These are phyloP conservation scores for Malurus leucopterus DNA, from an alignment of 2,797 vertebrate genomes.

Conservation along the genomic window DNA sequence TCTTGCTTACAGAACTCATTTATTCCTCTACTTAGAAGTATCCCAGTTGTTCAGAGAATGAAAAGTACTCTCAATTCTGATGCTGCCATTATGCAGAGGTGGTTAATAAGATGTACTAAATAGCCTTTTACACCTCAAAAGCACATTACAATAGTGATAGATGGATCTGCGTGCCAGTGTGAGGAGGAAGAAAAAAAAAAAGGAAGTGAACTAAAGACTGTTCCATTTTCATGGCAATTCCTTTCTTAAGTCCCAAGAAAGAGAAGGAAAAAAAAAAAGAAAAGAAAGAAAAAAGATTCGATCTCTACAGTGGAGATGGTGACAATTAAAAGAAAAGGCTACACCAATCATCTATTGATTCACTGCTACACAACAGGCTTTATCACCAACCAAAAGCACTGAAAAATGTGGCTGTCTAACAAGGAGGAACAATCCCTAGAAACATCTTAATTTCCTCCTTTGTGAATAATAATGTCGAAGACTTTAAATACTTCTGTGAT, in stretches of 20 bases:
- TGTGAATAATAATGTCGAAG: not conserved
- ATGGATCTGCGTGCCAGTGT: not conserved
- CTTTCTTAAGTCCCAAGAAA: not conserved
- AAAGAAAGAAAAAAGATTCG: rapidly evolving
- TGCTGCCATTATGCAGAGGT: slow-evolving; percentile 14
- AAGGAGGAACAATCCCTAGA: not conserved
- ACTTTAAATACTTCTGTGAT: not conserved
- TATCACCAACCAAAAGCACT: not conserved
- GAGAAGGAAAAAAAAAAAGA: too few relatives aligned
- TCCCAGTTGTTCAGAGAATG: not conserved
- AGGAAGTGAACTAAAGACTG: not conserved
- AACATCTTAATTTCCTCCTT: slow-evolving; percentile 15
- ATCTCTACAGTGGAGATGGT: not conserved
- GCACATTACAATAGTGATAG: not conserved
- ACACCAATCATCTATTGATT: slow-evolving; percentile 27
- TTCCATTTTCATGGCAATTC: not conserved
- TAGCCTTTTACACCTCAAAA: slow-evolving; percentile 31
- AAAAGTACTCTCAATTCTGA: slow-evolving; percentile 10
- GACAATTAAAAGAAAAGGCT: slow-evolving; percentile 43
- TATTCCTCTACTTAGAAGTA: slow-evolving; percentile 4
- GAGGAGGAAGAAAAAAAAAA: not conserved
- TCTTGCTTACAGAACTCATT: slow-evolving; percentile 19
- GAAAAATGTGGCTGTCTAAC: slow-evolving; percentile 3
- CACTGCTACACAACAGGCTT: not conserved
- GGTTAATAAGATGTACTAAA: slow-evolving; percentile 28